Evolutionary conservation across 2,888 invertebrate genomes (phyloP), one percentile per base, ranked within the genome.

Genomic region (Dendrolimus pini): DNA sequence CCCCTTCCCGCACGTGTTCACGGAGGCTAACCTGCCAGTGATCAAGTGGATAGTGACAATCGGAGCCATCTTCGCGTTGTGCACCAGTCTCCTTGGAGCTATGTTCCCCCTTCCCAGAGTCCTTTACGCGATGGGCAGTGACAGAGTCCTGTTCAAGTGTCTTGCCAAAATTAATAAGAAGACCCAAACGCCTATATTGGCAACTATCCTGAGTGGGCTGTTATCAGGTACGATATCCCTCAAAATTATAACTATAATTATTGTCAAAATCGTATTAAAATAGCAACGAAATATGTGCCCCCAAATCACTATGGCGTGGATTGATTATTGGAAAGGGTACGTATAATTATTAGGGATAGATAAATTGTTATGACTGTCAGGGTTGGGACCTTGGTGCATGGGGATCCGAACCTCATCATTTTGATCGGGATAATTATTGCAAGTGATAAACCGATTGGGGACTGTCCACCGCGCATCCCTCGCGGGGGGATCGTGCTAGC

Each of bases 41-140:
- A 93, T 98, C 59, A 96, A 95, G 79, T 97, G 97, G 94, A 94
- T 98, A 55, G 98, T 99, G 1, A 96, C 97, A 0, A 89, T 96
- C 56, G 98, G 98, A 1, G 98, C 98, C 1, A 93, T 98, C 42
- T 97, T 97, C 80, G 98, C 98, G 0, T 92, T 99, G 7, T 96
- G 96, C 76, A 97, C 98, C 1, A 97, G 95, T 68, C 86, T 97
- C 58, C 88, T 97, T 53, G 97, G 97, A 0, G 95, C 96, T 52
- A 96, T 97, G 93, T 98, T 97, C 81, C 97, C 97, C 0, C 81
- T 98, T 61, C 97, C 98, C 0, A 90, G 98, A 10, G 94, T 97
- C 52, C 91, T 98, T 13, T 98, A 98, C 75, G 96, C 97, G 47
- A 98, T 98, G 97, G 95, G 96, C 7, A 93, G 93, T 52, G 98